phyloP scores from a whole-genome alignment of 2,888 invertebrate species.

The Aphidius colemani region DNA sequence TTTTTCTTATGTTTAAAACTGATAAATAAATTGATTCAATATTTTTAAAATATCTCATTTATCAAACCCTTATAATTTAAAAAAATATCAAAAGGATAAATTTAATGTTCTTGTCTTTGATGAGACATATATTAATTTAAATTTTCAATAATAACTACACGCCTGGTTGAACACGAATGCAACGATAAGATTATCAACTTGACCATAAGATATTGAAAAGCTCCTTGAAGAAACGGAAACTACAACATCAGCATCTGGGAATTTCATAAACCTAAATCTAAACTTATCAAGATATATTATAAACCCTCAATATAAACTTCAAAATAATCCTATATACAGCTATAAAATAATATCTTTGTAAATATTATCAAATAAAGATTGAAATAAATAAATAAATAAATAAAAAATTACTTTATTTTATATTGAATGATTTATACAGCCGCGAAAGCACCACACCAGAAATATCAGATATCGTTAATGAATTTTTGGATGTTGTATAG shows the following conservation, averaged over 20 bases:
- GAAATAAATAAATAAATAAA: conserved; percentile 23
- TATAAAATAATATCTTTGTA: neutral
- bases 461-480: conserved; percentile 58
- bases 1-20: no score
- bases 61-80: no score
- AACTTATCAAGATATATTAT: neutral
- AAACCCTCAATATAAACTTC: neutral
- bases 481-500: conserved; percentile 39
- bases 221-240: conserved; percentile 34
- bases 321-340: conserved; percentile 11
- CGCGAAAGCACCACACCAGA: conserved; percentile 55
- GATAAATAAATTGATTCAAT: no score
- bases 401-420: conserved; percentile 27
- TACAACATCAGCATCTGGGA: neutral
- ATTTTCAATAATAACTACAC: conserved; percentile 39
- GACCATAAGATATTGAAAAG: conserved; percentile 41
- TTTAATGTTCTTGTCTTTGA: conserved; percentile 32
- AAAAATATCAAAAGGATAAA: conserved; percentile 9
- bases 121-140: conserved; percentile 58
- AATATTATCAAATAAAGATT: neutral
- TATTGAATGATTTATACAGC: conserved; percentile 51
- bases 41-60: no score
- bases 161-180: conserved; percentile 51
- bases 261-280: neutral
- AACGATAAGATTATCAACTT: conserved; percentile 47